phyloP scores from a whole-genome alignment of 1,140 invertebrate species.

The Piezodorus guildinii region DNA sequence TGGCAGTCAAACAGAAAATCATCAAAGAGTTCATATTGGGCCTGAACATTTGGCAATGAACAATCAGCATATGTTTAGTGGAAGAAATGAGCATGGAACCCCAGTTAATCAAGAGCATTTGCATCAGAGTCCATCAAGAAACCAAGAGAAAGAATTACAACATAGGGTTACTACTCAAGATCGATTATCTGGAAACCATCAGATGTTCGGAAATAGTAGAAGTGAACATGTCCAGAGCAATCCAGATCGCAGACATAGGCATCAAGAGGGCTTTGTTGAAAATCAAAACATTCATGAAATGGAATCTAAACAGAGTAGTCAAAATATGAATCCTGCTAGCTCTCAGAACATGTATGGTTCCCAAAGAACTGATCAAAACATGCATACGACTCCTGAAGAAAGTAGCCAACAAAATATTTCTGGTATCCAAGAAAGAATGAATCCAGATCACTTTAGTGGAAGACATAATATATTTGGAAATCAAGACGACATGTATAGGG shows the following conservation, averaged over 20 bases:
- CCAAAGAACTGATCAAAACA: neutral
- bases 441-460: no score
- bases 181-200: neutral
- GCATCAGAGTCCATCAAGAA: neutral
- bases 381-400: neutral
- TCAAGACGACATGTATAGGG: no score
- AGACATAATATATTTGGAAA: no score
- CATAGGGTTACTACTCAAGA: neutral
- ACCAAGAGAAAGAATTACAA: neutral
- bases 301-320: neutral
- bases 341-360: neutral
- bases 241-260: neutral
- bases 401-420: neutral
- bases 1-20: no score
- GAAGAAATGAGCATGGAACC: no score
- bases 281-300: neutral
- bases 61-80: no score
- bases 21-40: no score
- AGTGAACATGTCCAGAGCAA: neutral
- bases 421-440: neutral
- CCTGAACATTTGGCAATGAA: no score
- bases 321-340: neutral
- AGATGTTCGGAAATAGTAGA: neutral
- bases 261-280: neutral
- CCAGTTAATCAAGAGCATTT: no score